Evolutionary conservation across 1,140 invertebrate genomes (phyloP).

Genomic region (roundworm (Caenorhabditis elegans)): DNA sequence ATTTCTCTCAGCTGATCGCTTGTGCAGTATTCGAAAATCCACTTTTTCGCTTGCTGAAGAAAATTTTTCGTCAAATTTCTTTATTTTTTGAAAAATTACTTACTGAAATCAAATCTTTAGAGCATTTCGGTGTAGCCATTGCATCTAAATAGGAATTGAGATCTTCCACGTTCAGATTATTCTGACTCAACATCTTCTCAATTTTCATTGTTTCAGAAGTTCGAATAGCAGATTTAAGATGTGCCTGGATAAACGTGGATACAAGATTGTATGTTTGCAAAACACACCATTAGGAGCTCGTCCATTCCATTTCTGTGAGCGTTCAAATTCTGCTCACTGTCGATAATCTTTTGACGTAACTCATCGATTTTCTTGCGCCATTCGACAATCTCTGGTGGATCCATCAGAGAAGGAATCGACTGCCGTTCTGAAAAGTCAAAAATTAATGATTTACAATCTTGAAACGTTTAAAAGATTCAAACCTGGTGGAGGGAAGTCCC

Average conservation of each 20-base stretch:
- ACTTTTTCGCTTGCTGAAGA: conserved; percentile 58
- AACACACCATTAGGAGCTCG: background rate
- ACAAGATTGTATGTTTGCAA: background rate
- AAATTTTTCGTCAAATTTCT: background rate
- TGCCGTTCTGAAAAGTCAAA: background rate
- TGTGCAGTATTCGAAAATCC: conserved; percentile 61
- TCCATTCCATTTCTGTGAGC: background rate
- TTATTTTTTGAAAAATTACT: background rate
- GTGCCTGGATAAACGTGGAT: background rate
- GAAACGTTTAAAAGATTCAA: too few relatives aligned
- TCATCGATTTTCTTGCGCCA: background rate
- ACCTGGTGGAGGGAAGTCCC: background rate
- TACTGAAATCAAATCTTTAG: background rate
- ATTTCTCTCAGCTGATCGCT: conserved; percentile 59
- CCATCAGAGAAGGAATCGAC: background rate
- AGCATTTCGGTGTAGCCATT: background rate
- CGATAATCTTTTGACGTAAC: background rate
- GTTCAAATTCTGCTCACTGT: conserved; percentile 6
- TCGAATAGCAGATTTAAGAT: background rate
- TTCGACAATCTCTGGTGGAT: background rate
- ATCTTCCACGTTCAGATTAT: background rate
- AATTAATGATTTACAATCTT: background rate
- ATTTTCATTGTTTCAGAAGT: background rate
- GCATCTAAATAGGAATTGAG: background rate
- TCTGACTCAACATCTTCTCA: background rate